Base-by-base conservation (phyloP, 2,888 invertebrate species). In the Aporophyla nigra region DNA sequence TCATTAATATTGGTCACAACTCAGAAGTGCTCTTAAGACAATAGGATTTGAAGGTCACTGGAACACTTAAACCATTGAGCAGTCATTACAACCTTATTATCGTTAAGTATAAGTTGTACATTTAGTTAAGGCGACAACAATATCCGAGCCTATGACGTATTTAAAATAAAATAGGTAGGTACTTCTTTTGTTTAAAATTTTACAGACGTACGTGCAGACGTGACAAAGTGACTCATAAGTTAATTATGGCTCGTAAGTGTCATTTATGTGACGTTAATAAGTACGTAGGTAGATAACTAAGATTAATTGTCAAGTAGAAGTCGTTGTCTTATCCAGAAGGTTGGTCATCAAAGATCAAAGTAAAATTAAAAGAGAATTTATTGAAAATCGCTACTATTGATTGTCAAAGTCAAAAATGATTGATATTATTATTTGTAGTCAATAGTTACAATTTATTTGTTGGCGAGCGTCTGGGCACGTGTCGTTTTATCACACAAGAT, bases 381-480 rank as follows among this genome's bases (percentile, higher is more conserved):
- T 58, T 19, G 46, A 21, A 27, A 61, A 40, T 14, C 14, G 12
- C n/a, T 43, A 2, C 19, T 19, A 24, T 19, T 56, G 62, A 67
- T 56, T 67, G 12, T 56, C 4, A 53, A 76, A 33, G 10, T 46
- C 51, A 71, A 61, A 56, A 61, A 46, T 71, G 12, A 79, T 51
- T 58, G 14, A 53, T 54, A n/a, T 63, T 43, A 19, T 58, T 53
- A n/a, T 61, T 68, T 14, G 27, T 40, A 59, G 43, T 46, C 24
- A 51, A n/a, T 62, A 46, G 33, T 53, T 56, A 65, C 14, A 73
- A 58, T 63, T 54, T 43, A 61, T 63, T 77, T 40, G 16, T 78
- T 85, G 73, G 83, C 86, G 85, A 68, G n/a, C 40, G 12, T 65
- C 16, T 62, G 12, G 43, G 19, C 86, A 78, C 67, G 82, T 62